Conservation (phyloP, 2,113 vertebrate genomes). For the Petroica traversi region DNA sequence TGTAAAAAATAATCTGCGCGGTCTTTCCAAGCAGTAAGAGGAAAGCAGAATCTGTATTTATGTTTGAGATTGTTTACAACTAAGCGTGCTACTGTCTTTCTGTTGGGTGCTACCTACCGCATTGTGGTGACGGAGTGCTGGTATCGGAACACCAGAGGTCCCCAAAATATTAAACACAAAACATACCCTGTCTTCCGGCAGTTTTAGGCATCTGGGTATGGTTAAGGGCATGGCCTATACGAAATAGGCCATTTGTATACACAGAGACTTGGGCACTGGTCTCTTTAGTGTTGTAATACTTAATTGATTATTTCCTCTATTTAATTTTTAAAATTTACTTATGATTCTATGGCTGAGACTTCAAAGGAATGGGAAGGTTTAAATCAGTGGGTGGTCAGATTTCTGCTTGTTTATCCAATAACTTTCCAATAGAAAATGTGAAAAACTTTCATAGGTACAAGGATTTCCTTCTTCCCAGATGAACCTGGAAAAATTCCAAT, state of each 20-base stretch:
- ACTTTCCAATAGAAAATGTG: background rate
- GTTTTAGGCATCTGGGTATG: background rate
- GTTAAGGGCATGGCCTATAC: background rate
- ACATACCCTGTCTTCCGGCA: background rate
- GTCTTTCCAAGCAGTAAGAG: background rate
- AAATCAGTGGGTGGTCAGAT: background rate
- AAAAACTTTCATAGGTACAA: background rate
- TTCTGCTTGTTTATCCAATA: background rate
- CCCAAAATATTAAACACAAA: background rate
- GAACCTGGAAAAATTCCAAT: background rate
- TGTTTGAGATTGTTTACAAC: background rate
- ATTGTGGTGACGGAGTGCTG: background rate
- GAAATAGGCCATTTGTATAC: background rate
- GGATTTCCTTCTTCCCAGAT: background rate
- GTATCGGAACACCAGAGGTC: background rate
- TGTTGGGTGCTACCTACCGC: background rate
- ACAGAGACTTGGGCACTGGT: background rate
- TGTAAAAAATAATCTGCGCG: background rate
- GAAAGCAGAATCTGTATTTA: background rate
- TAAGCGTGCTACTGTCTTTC: background rate
- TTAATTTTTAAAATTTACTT: background rate
- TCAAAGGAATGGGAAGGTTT: background rate
- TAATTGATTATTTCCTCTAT: background rate
- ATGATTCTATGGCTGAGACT: accelerated
- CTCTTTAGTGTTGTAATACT: background rate